A percentile compares a stretch with the other conserved stretches of the same genome.
Evolutionary conservation across 1,140 invertebrate species (phyloP).

Genomic region (Globodera rostochiensis): DNA sequence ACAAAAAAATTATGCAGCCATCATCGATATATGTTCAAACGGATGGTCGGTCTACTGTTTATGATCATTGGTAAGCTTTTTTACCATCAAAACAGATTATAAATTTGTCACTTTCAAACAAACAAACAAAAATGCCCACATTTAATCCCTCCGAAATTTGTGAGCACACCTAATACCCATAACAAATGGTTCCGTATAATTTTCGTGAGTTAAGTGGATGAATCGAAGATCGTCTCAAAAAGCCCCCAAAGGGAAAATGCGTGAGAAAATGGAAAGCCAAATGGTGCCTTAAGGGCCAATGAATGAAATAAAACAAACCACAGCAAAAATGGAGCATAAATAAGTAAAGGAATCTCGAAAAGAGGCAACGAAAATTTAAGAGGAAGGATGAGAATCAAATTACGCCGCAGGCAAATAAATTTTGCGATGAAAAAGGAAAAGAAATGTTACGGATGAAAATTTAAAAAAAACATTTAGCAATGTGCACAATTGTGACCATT

Average conservation of each 20-base stretch:
- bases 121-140: neutral
- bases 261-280: too few relatives aligned
- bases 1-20: conserved; percentile 1
- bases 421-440: too few relatives aligned
- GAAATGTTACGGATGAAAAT: neutral
- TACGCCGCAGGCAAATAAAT: too few relatives aligned
- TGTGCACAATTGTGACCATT: conserved; percentile 39
- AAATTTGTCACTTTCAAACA: too few relatives aligned
- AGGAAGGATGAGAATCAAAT: too few relatives aligned
- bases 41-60: conserved; percentile 50
- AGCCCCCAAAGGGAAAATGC: neutral
- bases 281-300: too few relatives aligned
- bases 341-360: too few relatives aligned
- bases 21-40: conserved; percentile 60
- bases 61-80: conserved; percentile 50
- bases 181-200: neutral
- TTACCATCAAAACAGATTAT: too few relatives aligned
- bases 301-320: too few relatives aligned
- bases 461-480: conserved; percentile 27
- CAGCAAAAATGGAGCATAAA: too few relatives aligned
- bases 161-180: neutral
- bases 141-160: conserved; percentile 10
- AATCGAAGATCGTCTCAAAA: neutral
- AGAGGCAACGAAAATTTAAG: too few relatives aligned
- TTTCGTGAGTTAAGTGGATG: too few relatives aligned